These are phyloP conservation scores for Zapus hudsonius DNA, from an alignment of 2,113 vertebrate species.

Conservation along the genomic window DNA sequence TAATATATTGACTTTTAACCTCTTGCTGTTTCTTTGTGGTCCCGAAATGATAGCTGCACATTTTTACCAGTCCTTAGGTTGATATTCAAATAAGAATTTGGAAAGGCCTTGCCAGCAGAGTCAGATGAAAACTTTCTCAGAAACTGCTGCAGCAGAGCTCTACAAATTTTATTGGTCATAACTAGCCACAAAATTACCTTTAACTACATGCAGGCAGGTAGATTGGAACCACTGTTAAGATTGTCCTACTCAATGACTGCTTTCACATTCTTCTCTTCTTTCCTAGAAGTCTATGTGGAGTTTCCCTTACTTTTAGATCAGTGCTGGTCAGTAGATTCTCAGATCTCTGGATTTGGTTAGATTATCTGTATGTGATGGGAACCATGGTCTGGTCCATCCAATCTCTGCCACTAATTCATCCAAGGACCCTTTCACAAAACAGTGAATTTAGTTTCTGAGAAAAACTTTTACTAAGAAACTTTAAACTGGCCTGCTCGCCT, in stretches of 20 bases:
- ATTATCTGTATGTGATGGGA: constrained; percentile 6
- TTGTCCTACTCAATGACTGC: not conserved
- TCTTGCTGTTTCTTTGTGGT: not conserved
- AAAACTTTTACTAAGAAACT: not conserved
- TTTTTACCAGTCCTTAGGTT: no score
- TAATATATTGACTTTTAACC: not conserved
- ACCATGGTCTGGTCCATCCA: not conserved
- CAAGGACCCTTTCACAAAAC: not conserved
- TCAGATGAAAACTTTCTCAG: not conserved
- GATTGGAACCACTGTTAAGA: no score
- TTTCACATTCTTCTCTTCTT: not conserved
- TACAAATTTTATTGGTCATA: not conserved
- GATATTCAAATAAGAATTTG: not conserved
- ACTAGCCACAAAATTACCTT: not conserved
- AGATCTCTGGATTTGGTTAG: not conserved
- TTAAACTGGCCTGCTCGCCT: not conserved
- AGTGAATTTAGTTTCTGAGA: not conserved
- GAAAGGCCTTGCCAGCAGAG: not conserved
- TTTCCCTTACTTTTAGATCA: not conserved
- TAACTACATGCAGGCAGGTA: not conserved
- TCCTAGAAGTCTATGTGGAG: not conserved
- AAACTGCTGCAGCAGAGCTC: not conserved
- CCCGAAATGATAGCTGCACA: not conserved
- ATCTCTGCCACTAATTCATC: not conserved
- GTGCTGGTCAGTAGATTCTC: not conserved